Evolutionary conservation across 2,797 vertebrate genomes (phyloP).

Genomic region (Holocentrus rufus): DNA sequence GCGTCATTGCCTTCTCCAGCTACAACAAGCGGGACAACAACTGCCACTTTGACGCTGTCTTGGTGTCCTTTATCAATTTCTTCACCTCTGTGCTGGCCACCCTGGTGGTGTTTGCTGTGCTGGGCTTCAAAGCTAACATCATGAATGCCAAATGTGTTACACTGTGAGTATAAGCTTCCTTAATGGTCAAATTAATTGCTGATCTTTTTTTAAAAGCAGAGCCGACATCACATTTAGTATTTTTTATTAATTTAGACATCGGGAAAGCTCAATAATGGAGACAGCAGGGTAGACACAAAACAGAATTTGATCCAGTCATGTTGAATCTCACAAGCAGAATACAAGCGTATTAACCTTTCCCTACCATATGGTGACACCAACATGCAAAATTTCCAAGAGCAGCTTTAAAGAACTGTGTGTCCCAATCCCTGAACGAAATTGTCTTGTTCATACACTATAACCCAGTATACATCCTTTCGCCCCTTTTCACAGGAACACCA

Average conservation of each 20-base stretch:
- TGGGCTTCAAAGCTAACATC: slow-evolving; percentile 98
- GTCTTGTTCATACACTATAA: not conserved
- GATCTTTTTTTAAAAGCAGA: too few relatives aligned
- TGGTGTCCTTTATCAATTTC: slow-evolving; percentile 96
- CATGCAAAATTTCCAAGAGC: too few relatives aligned
- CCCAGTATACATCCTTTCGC: slow-evolving; percentile 14
- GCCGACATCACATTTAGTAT: not conserved
- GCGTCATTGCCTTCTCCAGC: slow-evolving; percentile 97
- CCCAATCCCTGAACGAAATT: too few relatives aligned
- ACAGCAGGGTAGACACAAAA: too few relatives aligned
- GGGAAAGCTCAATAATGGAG: too few relatives aligned
- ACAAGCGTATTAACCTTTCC: too few relatives aligned
- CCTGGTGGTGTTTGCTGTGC: slow-evolving; percentile 94
- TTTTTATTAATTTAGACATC: not conserved
- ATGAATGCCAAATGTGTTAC: slow-evolving; percentile 98
- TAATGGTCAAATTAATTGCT: too few relatives aligned
- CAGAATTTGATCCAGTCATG: too few relatives aligned
- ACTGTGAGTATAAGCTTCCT: too few relatives aligned
- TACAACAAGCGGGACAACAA: slow-evolving; percentile 99
- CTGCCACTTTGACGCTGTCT: slow-evolving; percentile 94
- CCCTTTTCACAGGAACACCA: slow-evolving; percentile 83
- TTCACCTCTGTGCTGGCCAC: slow-evolving; percentile 95
- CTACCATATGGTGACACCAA: too few relatives aligned
- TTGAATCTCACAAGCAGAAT: too few relatives aligned
- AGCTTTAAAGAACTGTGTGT: too few relatives aligned